A percentile compares a stretch with the other conserved stretches of the same genome.
Evolutionary conservation across 2,113 vertebrate species (phyloP).

Genomic region (Geococcyx californianus): DNA sequence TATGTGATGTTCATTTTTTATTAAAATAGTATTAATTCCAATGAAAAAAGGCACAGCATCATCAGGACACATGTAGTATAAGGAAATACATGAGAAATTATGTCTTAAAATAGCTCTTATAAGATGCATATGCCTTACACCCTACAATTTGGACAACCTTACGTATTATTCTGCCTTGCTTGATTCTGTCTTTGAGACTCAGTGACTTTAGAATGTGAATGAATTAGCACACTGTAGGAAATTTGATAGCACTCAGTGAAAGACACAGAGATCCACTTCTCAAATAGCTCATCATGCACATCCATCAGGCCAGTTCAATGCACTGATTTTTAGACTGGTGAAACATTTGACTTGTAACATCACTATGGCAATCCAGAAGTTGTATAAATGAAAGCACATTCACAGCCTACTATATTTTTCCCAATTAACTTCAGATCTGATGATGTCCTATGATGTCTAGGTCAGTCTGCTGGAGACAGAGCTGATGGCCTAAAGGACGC

Average conservation of each 20-base stretch:
- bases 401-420: background rate
- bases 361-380: background rate
- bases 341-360: background rate
- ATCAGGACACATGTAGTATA: background rate
- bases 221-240: background rate
- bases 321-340: background rate
- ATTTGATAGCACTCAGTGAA: background rate
- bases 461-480: background rate
- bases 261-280: background rate
- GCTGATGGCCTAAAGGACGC: fast-evolving
- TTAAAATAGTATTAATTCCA: background rate
- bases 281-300: background rate
- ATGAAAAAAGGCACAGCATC: background rate
- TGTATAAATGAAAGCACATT: background rate
- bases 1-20: background rate
- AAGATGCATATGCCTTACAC: background rate
- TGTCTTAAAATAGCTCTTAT: background rate
- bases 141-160: background rate
- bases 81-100: background rate
- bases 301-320: background rate
- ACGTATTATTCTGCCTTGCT: background rate
- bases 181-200: background rate
- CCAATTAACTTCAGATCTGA: background rate
- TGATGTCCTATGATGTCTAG: background rate
- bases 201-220: background rate